Evolutionary conservation across 2,888 invertebrate species (phyloP), one percentile per base, ranked within the genome.

Genomic region (Idaea dimidiata): DNA sequence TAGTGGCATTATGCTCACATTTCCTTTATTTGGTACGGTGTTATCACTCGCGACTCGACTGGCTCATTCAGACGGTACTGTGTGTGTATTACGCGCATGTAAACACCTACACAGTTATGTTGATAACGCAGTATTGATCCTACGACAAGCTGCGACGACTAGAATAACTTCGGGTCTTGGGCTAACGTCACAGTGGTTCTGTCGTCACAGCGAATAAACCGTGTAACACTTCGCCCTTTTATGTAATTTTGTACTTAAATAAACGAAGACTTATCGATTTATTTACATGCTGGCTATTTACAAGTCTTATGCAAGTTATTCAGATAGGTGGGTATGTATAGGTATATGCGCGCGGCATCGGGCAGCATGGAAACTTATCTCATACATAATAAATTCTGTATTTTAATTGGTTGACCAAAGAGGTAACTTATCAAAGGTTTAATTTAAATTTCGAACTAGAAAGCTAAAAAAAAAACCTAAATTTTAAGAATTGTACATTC

Each of bases 1-100:
- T 71, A 97, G 93, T 74, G 97, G 96, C 97, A 97, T 97, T 73
- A 76, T 66, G 72, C 78, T 91, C 81, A 89, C 91, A 91, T 91
- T 81, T 83, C 87, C 79, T 77, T 71, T 70, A 74, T 76, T 72
- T 66, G 70, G 63, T 58, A 69, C 59, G 68, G 65, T 69, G 77
- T 83, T 84, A 83, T 84, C 82, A 81, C 80, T 77, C 80, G 81
- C 84, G 84, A 81, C 87, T 75, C 84, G 84, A 81, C 87, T 75
- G 80, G 80, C 82, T 86, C 86, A 83, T 84, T 80, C 79, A 80
- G 83, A 43, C 43, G 43, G 77, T 72, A 81, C 84, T 73, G 79
- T 79, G 79, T 79, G 81, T 80, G 79, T 85, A 90, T 91, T 91
- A 84, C 84, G 88, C 89, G 90, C 89, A 87, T 86, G 83, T 87